phyloP scores from a whole-genome alignment of 2,113 vertebrate species.

The Irena cyanogastra region DNA sequence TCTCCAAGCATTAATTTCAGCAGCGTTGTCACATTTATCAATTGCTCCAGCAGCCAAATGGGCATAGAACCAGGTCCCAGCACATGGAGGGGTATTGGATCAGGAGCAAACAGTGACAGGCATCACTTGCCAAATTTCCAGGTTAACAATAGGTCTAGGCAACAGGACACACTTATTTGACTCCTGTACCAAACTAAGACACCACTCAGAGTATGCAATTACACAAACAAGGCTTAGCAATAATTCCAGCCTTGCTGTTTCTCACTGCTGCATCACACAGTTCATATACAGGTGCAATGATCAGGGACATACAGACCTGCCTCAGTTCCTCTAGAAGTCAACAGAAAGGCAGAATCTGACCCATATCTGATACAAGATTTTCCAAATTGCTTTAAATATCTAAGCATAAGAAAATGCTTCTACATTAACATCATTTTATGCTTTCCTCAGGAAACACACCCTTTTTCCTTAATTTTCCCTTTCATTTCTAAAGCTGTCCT shows the following conservation, averaged over 20 bases:
- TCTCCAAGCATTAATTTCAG: neutral
- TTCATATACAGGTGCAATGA: neutral
- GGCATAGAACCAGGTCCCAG: constrained; percentile 28
- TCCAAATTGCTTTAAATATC: neutral
- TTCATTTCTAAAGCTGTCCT: neutral
- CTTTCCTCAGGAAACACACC: neutral
- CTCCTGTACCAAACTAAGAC: neutral
- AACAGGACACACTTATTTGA: neutral
- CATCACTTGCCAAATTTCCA: neutral
- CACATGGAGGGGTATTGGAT: neutral
- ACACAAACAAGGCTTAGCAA: neutral
- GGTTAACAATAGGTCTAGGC: neutral
- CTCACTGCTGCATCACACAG: neutral
- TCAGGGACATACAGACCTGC: neutral
- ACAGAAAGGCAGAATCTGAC: neutral
- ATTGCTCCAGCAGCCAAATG: neutral
- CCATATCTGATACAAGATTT: neutral
- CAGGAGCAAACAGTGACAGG: neutral
- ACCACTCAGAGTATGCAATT: neutral
- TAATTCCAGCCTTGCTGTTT: neutral
- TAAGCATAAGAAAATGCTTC: neutral
- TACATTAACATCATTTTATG: neutral
- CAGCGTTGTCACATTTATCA: neutral
- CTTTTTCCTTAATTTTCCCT: neutral
- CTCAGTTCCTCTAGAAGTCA: neutral